Percentiles rank a stretch among this genome's conserved stretches.
phyloP scores from a whole-genome alignment of 2,888 invertebrate genomes.

The Scaptomyza flava region DNA sequence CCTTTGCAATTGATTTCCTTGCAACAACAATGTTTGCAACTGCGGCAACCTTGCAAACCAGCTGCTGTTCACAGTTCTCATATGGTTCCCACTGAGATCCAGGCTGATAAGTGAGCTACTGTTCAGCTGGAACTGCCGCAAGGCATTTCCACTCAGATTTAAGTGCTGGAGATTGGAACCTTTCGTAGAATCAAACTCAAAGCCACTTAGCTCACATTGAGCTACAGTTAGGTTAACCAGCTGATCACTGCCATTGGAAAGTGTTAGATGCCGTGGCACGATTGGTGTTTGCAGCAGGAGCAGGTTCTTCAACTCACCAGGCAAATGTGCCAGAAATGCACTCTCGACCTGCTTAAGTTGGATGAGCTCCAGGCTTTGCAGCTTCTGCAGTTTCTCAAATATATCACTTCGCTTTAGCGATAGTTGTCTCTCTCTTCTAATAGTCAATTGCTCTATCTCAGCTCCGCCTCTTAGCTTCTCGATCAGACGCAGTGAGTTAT shows the following conservation, averaged over 20 bases:
- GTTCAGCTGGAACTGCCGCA: constrained; percentile 47
- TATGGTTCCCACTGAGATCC: constrained; percentile 78
- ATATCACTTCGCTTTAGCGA: constrained; percentile 46
- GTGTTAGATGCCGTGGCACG: constrained; percentile 38
- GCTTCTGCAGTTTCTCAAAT: constrained; percentile 37
- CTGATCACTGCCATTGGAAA: constrained; percentile 29
- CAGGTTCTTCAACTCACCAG: constrained; percentile 63
- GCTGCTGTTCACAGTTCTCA: constrained; percentile 58
- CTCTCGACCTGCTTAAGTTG: constrained; percentile 57
- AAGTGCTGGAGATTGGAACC: constrained; percentile 45
- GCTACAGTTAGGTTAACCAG: constrained; percentile 66
- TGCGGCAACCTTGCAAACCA: constrained; percentile 66
- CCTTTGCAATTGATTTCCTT: constrained; percentile 63
- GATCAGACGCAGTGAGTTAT: constrained; percentile 71
- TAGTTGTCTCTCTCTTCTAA: constrained; percentile 64
- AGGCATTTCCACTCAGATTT: constrained; percentile 78
- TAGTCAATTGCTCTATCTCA: constrained; percentile 44
- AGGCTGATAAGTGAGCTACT: constrained; percentile 54
- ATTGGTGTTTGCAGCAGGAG: constrained; percentile 59
- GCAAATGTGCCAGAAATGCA: constrained; percentile 62
- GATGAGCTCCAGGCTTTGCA: constrained; percentile 47
- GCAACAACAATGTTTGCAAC: constrained; percentile 62
- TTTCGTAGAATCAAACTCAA: constrained; percentile 45
- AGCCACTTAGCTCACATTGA: constrained; percentile 64
- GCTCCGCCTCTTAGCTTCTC: constrained; percentile 51